Evolutionary conservation across 2,113 vertebrate species (phyloP).

Genomic region (Abramis brama): DNA sequence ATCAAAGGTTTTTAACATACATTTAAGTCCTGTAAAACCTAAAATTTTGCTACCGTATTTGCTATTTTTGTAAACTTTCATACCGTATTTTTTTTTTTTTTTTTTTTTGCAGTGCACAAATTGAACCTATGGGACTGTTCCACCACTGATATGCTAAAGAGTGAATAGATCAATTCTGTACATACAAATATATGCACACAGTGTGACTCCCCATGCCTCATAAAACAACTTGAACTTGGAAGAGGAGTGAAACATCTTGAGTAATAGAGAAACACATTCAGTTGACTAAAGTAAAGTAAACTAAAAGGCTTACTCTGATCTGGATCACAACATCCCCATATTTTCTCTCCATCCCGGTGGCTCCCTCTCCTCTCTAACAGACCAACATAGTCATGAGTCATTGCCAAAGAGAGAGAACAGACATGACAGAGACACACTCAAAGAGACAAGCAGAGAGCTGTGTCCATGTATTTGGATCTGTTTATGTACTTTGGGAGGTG

Average conservation of each 20-base stretch:
- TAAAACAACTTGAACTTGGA: neutral
- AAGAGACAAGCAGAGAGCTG: neutral
- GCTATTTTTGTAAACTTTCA: no score
- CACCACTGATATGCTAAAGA: neutral
- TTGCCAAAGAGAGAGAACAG: neutral
- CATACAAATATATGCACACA: neutral
- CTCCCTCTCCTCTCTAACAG: conserved; percentile 6
- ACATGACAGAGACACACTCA: neutral
- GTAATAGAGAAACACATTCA: neutral
- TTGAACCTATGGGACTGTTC: neutral
- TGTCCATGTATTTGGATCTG: neutral
- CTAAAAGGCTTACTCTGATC: neutral
- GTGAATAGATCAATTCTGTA: neutral
- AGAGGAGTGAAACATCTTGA: neutral
- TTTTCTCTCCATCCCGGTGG: neutral
- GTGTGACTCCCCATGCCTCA: neutral
- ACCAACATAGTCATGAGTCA: neutral
- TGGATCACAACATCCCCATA: conserved; percentile 23
- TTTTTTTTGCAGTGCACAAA: neutral
- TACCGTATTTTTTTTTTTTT: no score
- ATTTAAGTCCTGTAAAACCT: no score
- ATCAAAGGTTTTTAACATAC: no score
- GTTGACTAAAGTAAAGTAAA: neutral
- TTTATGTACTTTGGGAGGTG: conserved; percentile 4
- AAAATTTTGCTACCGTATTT: no score